These are phyloP conservation scores for Thermophis baileyi DNA, from an alignment of 2,113 vertebrate genomes.

Conservation along the genomic window DNA sequence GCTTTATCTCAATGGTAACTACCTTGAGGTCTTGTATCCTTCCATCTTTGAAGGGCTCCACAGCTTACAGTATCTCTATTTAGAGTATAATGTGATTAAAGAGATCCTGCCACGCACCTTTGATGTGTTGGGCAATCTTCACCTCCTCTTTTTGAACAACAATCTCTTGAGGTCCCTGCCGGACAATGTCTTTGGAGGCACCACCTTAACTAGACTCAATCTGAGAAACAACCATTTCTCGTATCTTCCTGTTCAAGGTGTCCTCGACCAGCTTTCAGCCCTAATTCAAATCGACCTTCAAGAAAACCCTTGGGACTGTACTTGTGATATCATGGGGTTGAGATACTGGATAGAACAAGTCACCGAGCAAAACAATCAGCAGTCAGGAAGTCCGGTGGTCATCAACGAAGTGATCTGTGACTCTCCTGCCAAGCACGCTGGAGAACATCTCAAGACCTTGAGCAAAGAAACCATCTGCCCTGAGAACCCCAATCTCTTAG, in stretches of 20 bases:
- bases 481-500: constrained; percentile 74
- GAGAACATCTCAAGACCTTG: constrained; percentile 88
- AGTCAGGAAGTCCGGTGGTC: constrained; percentile 86
- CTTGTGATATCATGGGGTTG: constrained; percentile 88
- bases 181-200: constrained; percentile 86
- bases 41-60: constrained; percentile 88
- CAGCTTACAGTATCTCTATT: constrained; percentile 94
- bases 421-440: constrained; percentile 88
- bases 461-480: constrained; percentile 93
- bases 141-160: constrained; percentile 96
- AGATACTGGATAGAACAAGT: constrained; percentile 94
- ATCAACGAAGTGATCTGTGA: constrained; percentile 96
- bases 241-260: constrained; percentile 85
- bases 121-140: constrained; percentile 86
- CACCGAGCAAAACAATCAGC: constrained; percentile 56
- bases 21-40: constrained; percentile 88
- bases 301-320: constrained; percentile 99
- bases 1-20: constrained; percentile 96
- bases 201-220: constrained; percentile 92
- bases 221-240: constrained; percentile 97
- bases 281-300: constrained; percentile 98
- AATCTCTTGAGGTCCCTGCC: constrained; percentile 90
- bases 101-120: constrained; percentile 91
- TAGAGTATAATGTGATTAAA: constrained; percentile 98
- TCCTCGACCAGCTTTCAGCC: constrained; percentile 94